Percentiles rank a stretch among this genome's conserved stretches.
These are phyloP conservation scores for Drosophila falleni DNA, from an alignment of 2,888 invertebrate genomes.

Conservation along the genomic window DNA sequence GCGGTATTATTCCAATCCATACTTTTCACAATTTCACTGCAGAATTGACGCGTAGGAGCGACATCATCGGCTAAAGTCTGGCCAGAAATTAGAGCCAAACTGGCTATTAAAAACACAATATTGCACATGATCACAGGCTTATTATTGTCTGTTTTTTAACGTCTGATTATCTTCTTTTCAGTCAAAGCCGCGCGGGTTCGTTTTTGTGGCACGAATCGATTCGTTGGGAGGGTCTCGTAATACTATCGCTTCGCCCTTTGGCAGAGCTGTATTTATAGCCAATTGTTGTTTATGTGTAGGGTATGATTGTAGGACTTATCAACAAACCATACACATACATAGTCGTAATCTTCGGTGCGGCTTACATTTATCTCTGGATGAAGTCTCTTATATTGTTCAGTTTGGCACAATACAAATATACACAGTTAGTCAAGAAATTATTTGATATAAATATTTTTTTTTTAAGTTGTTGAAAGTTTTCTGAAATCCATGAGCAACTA, in stretches of 20 bases:
- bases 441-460: too few relatives aligned
- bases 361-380: slow-evolving; percentile 40
- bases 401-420: slow-evolving; percentile 17
- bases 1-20: slow-evolving; percentile 44
- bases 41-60: slow-evolving; percentile 9
- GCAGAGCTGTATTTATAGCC: slow-evolving; percentile 57
- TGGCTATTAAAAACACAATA: slow-evolving; percentile 51
- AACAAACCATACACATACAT: slow-evolving; percentile 7
- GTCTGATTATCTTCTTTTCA: slow-evolving; percentile 16
- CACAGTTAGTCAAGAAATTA: too few relatives aligned
- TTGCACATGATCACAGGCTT: slow-evolving; percentile 59
- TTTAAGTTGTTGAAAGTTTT: too few relatives aligned
- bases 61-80: slow-evolving; percentile 25
- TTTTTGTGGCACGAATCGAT: slow-evolving; percentile 37
- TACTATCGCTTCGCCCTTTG: slow-evolving; percentile 56
- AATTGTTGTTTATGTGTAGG: background rate
- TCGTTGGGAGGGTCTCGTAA: slow-evolving; percentile 56
- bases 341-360: slow-evolving; percentile 29
- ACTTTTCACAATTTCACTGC: slow-evolving; percentile 20
- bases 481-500: too few relatives aligned
- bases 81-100: slow-evolving; percentile 36
- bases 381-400: slow-evolving; percentile 39
- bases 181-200: slow-evolving; percentile 9
- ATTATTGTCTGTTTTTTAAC: slow-evolving; percentile 1
- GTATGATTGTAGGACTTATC: slow-evolving; percentile 33